These are phyloP conservation scores for Palythoa grandiflora DNA, from an alignment of 92 coral and sea anemone genomes.

Conservation along the genomic window DNA sequence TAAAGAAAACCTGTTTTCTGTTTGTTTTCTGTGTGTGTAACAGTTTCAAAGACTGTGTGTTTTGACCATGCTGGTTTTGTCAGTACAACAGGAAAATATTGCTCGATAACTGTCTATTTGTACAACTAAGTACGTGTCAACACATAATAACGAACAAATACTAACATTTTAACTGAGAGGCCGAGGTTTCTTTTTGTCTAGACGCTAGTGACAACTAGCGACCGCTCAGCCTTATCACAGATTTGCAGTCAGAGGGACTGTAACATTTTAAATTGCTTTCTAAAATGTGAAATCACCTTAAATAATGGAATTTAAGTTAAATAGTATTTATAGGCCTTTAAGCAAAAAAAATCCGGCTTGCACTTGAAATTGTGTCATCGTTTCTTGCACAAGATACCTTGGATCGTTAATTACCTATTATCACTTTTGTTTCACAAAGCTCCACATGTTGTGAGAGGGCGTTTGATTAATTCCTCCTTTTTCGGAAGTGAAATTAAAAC, in stretches of 20 bases:
- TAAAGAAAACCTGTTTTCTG: background rate
- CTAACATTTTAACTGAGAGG: background rate
- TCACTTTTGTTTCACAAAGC: slow-evolving; percentile 20
- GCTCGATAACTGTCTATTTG: slow-evolving; percentile 46
- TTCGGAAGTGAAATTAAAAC: background rate
- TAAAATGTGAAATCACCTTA: background rate
- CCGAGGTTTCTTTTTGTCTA: slow-evolving; percentile 18
- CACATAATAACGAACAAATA: slow-evolving; percentile 33
- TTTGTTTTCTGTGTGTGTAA: background rate
- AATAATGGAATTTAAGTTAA: background rate
- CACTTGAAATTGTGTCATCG: background rate
- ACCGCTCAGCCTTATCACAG: slow-evolving; percentile 10
- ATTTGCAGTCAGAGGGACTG: slow-evolving; percentile 6
- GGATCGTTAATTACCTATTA: background rate
- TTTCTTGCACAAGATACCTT: background rate
- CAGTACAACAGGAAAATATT: slow-evolving; percentile 20
- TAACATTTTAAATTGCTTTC: background rate
- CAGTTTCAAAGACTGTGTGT: background rate
- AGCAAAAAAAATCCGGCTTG: background rate
- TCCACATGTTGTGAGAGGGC: background rate
- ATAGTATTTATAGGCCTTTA: background rate
- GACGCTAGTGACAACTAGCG: slow-evolving; percentile 21
- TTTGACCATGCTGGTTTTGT: background rate
- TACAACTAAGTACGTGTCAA: slow-evolving; percentile 52
- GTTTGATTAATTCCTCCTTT: background rate